A percentile compares a stretch with the other conserved stretches of the same genome.
Evolutionary conservation across 2,888 invertebrate genomes (phyloP).

Genomic region (Leptodirus hochenwartii): DNA sequence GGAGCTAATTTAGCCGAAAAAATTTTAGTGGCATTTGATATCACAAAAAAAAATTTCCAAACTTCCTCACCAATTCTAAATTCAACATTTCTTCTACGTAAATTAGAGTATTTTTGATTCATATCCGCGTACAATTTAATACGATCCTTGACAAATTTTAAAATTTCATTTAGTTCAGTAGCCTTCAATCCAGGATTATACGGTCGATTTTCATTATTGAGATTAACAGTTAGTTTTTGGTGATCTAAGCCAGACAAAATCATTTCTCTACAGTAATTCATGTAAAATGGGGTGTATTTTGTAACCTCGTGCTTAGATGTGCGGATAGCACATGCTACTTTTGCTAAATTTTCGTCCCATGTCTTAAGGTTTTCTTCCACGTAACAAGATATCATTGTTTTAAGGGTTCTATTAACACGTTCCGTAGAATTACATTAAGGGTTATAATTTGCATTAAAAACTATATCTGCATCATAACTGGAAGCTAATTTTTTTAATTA

Average conservation of each 20-base stretch:
- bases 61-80: neutral
- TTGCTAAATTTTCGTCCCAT: neutral
- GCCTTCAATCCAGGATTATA: too few relatives aligned
- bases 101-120: neutral
- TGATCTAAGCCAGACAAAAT: too few relatives aligned
- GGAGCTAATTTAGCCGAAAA: neutral
- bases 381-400: slow-evolving; percentile 8
- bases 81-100: neutral
- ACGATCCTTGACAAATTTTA: too few relatives aligned
- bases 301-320: too few relatives aligned
- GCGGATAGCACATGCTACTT: neutral
- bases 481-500: slow-evolving; percentile 6
- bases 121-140: neutral
- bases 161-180: too few relatives aligned
- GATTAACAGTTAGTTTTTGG: too few relatives aligned
- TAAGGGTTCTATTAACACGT: slow-evolving; percentile 11
- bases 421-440: slow-evolving; percentile 11
- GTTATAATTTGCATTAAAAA: slow-evolving; percentile 10
- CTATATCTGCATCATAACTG: slow-evolving; percentile 5
- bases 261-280: too few relatives aligned
- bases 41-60: neutral
- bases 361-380: neutral
- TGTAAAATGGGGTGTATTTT: too few relatives aligned
- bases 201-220: too few relatives aligned
- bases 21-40: neutral